phyloP scores from a whole-genome alignment of 1,140 invertebrate species.

The Apis cerana region DNA sequence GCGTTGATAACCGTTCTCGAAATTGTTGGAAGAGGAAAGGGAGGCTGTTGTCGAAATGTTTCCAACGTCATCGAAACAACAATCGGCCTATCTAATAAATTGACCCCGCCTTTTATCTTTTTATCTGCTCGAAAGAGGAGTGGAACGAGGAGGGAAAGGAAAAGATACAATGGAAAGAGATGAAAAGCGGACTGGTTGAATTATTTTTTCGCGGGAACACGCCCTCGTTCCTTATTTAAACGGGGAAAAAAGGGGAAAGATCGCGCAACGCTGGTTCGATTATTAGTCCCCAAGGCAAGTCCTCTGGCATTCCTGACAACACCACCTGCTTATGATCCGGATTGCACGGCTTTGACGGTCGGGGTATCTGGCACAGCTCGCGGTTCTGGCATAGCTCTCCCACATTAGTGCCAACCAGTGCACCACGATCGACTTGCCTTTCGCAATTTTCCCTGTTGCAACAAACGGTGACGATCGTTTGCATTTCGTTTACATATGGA shows the following conservation, averaged over 20 bases:
- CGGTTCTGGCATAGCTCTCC: constrained; percentile 57
- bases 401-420: constrained; percentile 50
- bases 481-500: constrained; percentile 23
- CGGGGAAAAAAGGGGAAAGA: not conserved
- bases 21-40: not conserved
- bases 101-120: not conserved
- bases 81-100: constrained; percentile 28
- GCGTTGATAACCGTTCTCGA: too few species aligned
- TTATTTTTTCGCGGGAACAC: not conserved
- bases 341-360: constrained; percentile 55
- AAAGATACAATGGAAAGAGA: too few species aligned
- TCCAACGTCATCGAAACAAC: constrained; percentile 16
- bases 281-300: constrained; percentile 17
- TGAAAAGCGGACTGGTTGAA: not conserved
- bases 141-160: too few species aligned
- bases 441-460: constrained; percentile 44
- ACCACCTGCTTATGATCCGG: constrained; percentile 40
- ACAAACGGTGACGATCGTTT: not conserved
- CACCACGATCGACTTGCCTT: not conserved
- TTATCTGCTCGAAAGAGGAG: not conserved
- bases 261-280: not conserved
- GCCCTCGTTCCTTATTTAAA: constrained; percentile 34
- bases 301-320: constrained; percentile 24
- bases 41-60: constrained; percentile 1
- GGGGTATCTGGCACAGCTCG: constrained; percentile 51